These are phyloP conservation scores for Anoncus sp. DNA, from an alignment of 2,888 invertebrate species.

Conservation along the genomic window DNA sequence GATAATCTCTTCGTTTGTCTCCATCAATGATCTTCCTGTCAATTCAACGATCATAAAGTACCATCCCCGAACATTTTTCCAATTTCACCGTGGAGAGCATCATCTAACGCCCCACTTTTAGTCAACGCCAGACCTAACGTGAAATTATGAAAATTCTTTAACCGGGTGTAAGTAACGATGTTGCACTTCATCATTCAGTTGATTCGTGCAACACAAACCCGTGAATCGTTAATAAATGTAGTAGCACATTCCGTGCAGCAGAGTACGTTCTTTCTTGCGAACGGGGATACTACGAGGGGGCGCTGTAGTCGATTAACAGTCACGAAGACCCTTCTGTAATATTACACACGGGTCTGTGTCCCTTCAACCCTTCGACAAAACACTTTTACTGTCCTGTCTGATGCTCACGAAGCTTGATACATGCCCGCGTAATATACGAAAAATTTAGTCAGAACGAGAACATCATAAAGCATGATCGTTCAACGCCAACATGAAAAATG, in stretches of 20 bases:
- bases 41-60: too few relatives aligned
- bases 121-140: too few relatives aligned
- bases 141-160: slow-evolving; percentile 54
- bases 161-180: slow-evolving; percentile 75
- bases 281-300: slow-evolving; percentile 36
- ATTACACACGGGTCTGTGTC: not conserved
- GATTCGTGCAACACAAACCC: slow-evolving; percentile 23
- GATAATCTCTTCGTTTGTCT: too few relatives aligned
- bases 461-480: slow-evolving; percentile 25
- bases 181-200: slow-evolving; percentile 55
- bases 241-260: not conserved
- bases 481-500: slow-evolving; percentile 14
- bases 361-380: slow-evolving; percentile 17
- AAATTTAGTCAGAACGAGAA: slow-evolving; percentile 51
- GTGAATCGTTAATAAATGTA: slow-evolving; percentile 50
- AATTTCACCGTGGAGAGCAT: too few relatives aligned
- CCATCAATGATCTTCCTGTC: too few relatives aligned
- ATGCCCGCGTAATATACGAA: slow-evolving; percentile 47
- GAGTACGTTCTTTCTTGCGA: slow-evolving; percentile 14
- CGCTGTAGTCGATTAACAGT: slow-evolving; percentile 43
- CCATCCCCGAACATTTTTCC: too few relatives aligned
- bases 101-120: too few relatives aligned
- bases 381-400: slow-evolving; percentile 11
- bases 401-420: too few relatives aligned
- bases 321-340: slow-evolving; percentile 31